These are phyloP conservation scores for Larimichthys crocea DNA, from an alignment of 2,113 vertebrate genomes.

Conservation along the genomic window DNA sequence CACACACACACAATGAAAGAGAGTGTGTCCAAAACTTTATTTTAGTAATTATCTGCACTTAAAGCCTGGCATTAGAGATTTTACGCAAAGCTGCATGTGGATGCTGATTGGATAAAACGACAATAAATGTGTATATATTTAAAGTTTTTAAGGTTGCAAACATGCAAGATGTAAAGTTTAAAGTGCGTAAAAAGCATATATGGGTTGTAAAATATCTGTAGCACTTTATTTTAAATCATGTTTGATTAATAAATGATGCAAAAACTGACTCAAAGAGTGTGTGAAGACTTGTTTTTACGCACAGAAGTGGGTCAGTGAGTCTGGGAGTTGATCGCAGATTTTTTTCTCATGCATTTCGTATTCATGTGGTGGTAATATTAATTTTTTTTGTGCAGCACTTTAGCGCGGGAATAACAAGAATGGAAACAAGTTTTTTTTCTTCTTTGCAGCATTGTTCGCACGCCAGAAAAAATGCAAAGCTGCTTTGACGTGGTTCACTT, in stretches of 20 bases:
- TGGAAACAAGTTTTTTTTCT: conserved; percentile 64
- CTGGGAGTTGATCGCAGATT: conserved; percentile 72
- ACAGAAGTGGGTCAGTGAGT: conserved; percentile 64
- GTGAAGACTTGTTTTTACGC: too few relatives aligned
- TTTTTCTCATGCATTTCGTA: conserved; percentile 77
- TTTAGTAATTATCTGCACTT: conserved; percentile 9
- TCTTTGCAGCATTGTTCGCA: conserved; percentile 77
- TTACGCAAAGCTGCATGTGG: not conserved
- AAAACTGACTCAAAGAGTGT: too few relatives aligned
- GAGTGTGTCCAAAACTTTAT: conserved; percentile 33
- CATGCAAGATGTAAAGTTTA: accelerated
- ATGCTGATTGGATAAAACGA: not conserved
- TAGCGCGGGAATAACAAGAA: conserved; percentile 82
- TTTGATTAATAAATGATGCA: not conserved
- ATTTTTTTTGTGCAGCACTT: conserved; percentile 63
- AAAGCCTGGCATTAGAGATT: not conserved
- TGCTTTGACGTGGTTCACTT: conserved; percentile 85
- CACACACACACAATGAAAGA: not conserved
- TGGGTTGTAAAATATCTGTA: not conserved
- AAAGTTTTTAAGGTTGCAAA: not conserved
- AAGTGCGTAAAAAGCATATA: not conserved
- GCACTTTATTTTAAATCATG: too few relatives aligned
- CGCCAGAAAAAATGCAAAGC: conserved; percentile 79
- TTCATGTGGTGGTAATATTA: conserved; percentile 77
- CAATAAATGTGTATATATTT: not conserved